A percentile compares a stretch with the other conserved stretches of the same genome.
Conservation (phyloP, 1,140 invertebrate genomes). For the Calliphora vicina region DNA sequence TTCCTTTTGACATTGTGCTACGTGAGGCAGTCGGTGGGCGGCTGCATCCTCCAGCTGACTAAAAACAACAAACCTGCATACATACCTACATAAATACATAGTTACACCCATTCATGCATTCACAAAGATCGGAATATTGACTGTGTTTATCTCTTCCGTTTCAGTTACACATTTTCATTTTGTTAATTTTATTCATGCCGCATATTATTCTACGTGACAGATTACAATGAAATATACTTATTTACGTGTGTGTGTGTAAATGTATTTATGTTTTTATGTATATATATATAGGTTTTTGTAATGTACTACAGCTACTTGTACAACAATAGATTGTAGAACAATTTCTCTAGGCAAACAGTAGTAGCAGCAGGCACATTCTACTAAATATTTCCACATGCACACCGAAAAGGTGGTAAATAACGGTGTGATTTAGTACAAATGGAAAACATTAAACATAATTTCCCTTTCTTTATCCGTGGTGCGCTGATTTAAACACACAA, state of each 20-base stretch:
- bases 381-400: neutral
- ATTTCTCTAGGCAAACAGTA: neutral
- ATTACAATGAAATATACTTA: slow-evolving; percentile 4
- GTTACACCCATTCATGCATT: neutral
- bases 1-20: slow-evolving; percentile 2
- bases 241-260: neutral
- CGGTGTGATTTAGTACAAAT: neutral
- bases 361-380: neutral
- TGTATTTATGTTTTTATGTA: neutral
- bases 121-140: neutral
- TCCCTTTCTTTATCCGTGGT: neutral
- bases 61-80: neutral
- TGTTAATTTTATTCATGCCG: slow-evolving; percentile 31
- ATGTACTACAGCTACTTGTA: neutral
- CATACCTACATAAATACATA: neutral
- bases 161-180: neutral
- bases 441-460: neutral
- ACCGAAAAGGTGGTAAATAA: neutral
- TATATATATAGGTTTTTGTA: neutral
- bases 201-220: slow-evolving; percentile 35
- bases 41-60: neutral
- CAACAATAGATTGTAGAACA: neutral
- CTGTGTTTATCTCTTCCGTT: slow-evolving; percentile 28
- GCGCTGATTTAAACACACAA: neutral
- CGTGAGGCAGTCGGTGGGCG: no score